phyloP scores from a whole-genome alignment of 2,888 invertebrate genomes.

The Thymelicus lineola region DNA sequence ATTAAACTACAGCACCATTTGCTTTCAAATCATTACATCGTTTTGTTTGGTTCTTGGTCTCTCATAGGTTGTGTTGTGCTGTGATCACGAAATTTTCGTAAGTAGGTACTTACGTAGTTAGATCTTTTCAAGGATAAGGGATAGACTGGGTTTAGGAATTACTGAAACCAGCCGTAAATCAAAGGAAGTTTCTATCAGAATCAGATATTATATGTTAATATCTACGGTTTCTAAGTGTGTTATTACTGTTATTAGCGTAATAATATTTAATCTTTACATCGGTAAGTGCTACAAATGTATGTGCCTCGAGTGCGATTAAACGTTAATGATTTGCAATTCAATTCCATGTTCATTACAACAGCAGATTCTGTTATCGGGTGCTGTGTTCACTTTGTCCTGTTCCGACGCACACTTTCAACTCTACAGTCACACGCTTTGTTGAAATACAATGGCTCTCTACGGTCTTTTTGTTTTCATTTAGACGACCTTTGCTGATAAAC shows the following conservation, averaged over 20 bases:
- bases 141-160: no score
- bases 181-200: no score
- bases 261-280: slow-evolving; percentile 7
- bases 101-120: no score
- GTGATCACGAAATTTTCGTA: no score
- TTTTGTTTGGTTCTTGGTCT: no score
- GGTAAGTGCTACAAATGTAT: slow-evolving; percentile 1
- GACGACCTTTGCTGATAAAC: slow-evolving; percentile 84
- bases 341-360: slow-evolving; percentile 26
- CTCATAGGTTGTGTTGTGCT: no score
- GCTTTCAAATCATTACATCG: no score
- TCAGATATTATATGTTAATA: not conserved
- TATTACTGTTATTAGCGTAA: not conserved
- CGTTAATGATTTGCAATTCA: slow-evolving; percentile 35
- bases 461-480: slow-evolving; percentile 83
- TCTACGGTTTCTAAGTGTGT: not conserved
- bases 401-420: slow-evolving; percentile 80
- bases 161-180: no score
- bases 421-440: slow-evolving; percentile 79
- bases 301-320: slow-evolving; percentile 27
- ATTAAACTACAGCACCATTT: no score
- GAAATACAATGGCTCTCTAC: slow-evolving; percentile 79
- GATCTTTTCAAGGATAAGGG: no score
- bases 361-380: slow-evolving; percentile 42
- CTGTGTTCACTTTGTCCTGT: slow-evolving; percentile 49